A percentile compares a stretch with the other conserved stretches of the same genome.
phyloP scores from a whole-genome alignment of 2,113 vertebrate genomes.

The Plestiodon gilberti region DNA sequence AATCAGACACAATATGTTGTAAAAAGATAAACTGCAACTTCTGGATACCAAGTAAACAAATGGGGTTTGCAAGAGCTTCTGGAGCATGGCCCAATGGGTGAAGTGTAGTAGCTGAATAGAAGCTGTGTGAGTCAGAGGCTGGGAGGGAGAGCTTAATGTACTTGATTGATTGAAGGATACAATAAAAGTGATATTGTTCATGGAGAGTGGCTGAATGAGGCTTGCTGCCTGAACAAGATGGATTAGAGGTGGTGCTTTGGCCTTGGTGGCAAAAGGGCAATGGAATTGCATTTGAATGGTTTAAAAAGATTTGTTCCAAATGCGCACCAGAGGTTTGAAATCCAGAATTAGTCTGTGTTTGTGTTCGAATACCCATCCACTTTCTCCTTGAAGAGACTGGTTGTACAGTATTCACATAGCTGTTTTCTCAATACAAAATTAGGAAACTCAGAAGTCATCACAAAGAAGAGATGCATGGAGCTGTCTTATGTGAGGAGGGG shows the following conservation, averaged over 20 bases:
- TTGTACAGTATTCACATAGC: neutral
- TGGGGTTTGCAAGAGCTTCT: neutral
- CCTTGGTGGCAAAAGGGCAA: neutral
- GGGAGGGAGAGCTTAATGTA: neutral
- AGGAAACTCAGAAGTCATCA: no score
- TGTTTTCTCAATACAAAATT: neutral
- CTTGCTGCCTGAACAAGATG: neutral
- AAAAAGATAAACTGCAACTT: neutral
- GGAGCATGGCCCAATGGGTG: neutral
- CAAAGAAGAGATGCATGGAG: neutral
- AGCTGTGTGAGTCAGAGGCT: neutral
- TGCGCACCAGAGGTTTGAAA: neutral
- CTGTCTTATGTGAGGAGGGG: neutral
- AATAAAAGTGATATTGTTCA: conserved; percentile 7
- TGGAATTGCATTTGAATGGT: neutral
- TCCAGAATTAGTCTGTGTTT: neutral
- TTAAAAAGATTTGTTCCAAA: neutral
- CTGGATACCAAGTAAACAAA: neutral
- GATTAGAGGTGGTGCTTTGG: neutral
- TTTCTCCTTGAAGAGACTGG: neutral
- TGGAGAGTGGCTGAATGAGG: neutral
- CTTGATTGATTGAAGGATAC: neutral
- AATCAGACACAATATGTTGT: neutral
- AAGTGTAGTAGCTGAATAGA: conserved; percentile 13
- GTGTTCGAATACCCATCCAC: neutral